Base-by-base conservation (phyloP, 2,888 invertebrate genomes). In the Athrips mouffetella region DNA sequence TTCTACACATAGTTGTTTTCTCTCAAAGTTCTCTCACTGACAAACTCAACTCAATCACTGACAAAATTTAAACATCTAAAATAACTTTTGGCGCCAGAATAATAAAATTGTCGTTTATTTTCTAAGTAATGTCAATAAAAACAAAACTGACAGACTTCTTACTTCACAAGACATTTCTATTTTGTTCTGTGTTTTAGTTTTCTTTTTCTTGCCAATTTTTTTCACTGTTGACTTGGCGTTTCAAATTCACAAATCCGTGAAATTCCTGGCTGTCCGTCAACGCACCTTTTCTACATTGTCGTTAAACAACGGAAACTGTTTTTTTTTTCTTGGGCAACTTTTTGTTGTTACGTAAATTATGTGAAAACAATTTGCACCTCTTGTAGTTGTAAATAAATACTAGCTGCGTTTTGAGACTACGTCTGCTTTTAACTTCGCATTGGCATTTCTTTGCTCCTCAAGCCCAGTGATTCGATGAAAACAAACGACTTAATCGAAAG, bases 161-260 rank as follows among this genome's bases (percentile, higher is more conserved):
- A 37, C n/a, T 37, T 49, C 21, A 27, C 50, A 52, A 60, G 37
- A 37, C 37, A 37, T 20, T 20, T 37, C 37, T 37, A 21, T 37
- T 6, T 18, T 18, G 13, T 16, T 37, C 37, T 37, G 37, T 37
- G 18, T 7, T 3, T 13, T 18, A 18, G 18, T 37, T 2, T 35
- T 37, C 65, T 51, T 55, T 53, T 31, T 31, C 58, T 72, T 86
- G 86, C 87, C 87, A 87, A 84, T 63, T 78, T 79, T 80, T 76
- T 66, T 80, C 66, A 68, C 76, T 72, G 75, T 82, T 80, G 71
- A 74, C 67, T 75, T 64, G 20, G 62, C 67, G 60, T 60, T 60
- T 50, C 57, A 58, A 53, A 64, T 66, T 73, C 62, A 74, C 75
- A 67, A 73, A 74, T 62, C 63, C 64, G 73, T 62, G 63, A 69